These are phyloP conservation scores for Siphamia tubifer DNA, from an alignment of 2,113 vertebrate species.

Conservation along the genomic window DNA sequence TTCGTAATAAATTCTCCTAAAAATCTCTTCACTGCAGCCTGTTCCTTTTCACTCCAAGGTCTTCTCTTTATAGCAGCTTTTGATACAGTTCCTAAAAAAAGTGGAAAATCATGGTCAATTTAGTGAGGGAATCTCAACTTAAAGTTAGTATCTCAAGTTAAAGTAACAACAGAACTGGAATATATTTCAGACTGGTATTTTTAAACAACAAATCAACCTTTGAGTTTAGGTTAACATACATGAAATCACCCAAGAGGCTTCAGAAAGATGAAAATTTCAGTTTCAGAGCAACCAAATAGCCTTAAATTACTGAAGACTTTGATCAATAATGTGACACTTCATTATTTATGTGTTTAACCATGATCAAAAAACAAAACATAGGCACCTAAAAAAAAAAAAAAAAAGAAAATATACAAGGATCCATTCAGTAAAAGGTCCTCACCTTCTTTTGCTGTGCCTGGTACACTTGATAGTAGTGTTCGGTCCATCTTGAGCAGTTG, in stretches of 20 bases:
- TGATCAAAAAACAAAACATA: no score
- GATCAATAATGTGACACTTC: no score
- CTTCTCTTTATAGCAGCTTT: conserved; percentile 59
- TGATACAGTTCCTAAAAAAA: conserved; percentile 34
- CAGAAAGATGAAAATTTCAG: not conserved
- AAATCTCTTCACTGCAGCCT: conserved; percentile 68
- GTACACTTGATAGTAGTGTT: conserved; percentile 11
- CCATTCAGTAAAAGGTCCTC: not conserved
- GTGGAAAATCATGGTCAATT: no score
- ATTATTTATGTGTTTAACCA: no score
- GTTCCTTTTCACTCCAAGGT: conserved; percentile 69
- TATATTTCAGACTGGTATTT: no score
- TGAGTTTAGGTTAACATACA: no score
- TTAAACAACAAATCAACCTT: no score
- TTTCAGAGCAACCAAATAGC: not conserved
- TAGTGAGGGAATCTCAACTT: no score
- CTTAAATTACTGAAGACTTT: no score
- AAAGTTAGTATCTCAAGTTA: no score
- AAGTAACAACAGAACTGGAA: no score
- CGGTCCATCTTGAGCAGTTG: conserved; percentile 63
- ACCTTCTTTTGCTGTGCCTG: conserved; percentile 44
- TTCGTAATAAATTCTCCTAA: conserved; percentile 59
- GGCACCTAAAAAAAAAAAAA: no score
- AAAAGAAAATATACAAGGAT: not conserved
- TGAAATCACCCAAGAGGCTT: not conserved